These are phyloP conservation scores for Caenorhabditis elegans DNA, from an alignment of 1,140 invertebrate species.

Conservation along the genomic window WBcel235 BX284604.4:11095001-11095500, in stretches of 20 bases:
- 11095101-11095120: neutral
- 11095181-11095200: neutral
- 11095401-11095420: no score
- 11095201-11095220: neutral
- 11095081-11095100: neutral
- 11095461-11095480: no score
- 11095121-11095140: neutral
- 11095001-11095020: conserved; percentile 2
- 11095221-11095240: neutral
- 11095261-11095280: conserved; percentile 21
- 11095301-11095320: neutral
- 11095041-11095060: neutral
- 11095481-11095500: no score
- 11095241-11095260: neutral
- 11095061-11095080: neutral
- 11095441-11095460: no score
- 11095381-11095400: no score
- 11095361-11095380: neutral
- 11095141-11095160: neutral
- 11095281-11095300: conserved; percentile 23
- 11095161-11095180: neutral
- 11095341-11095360: neutral
- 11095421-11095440: no score
- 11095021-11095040: neutral
- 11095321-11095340: neutral